Evolutionary conservation across 2,113 vertebrate species (phyloP).

Genomic region (Perccottus glenii): DNA sequence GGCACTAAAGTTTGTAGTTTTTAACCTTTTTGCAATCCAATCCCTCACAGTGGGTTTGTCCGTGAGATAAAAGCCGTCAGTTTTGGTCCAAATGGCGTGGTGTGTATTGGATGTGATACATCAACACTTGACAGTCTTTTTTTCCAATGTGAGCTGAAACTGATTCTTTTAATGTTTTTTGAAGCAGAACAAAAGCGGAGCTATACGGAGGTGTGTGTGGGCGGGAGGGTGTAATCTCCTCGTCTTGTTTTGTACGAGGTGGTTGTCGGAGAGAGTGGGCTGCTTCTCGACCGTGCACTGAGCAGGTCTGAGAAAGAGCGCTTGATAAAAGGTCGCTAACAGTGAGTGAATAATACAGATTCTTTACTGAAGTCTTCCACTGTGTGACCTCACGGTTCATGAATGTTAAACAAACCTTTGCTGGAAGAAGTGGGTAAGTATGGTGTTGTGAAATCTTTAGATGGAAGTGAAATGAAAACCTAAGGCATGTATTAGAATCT

Average conservation of each 20-base stretch:
- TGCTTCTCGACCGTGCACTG: slow-evolving; percentile 4
- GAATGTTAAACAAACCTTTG: no score
- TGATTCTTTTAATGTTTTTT: slow-evolving; percentile 4
- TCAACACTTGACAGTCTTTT: no score
- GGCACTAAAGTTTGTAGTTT: slow-evolving; percentile 13
- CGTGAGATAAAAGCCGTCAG: slow-evolving; percentile 1
- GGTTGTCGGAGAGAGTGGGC: slow-evolving; percentile 25
- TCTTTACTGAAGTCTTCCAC: no score
- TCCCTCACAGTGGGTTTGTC: not conserved
- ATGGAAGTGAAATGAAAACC: no score
- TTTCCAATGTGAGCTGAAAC: no score
- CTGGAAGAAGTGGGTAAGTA: no score
- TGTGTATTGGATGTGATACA: slow-evolving; percentile 9
- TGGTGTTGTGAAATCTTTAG: no score
- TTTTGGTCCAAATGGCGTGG: slow-evolving; percentile 1
- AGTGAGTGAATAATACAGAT: no score
- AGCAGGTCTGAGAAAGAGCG: slow-evolving; percentile 15
- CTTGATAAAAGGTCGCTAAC: not conserved
- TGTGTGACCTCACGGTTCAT: no score
- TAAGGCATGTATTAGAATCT: no score
- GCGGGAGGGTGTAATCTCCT: slow-evolving; percentile 28
- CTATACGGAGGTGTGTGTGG: slow-evolving; percentile 22
- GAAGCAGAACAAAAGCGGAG: slow-evolving; percentile 9
- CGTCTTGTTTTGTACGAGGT: slow-evolving; percentile 28
- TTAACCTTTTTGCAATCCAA: not conserved